phyloP scores from a whole-genome alignment of 2,888 invertebrate genomes.

The Fragum fragum region DNA sequence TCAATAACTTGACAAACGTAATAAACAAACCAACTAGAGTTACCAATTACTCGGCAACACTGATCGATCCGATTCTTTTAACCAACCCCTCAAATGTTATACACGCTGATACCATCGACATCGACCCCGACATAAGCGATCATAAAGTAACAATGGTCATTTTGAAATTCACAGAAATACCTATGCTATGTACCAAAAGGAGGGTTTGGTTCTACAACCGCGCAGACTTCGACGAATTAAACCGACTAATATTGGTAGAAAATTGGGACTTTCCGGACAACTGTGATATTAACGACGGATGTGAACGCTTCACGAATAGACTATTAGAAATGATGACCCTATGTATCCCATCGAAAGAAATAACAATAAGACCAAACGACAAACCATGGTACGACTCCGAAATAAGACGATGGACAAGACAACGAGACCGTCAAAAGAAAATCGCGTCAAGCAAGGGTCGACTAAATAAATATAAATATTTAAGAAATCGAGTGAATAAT shows the following conservation, averaged over 20 bases:
- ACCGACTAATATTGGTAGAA: background rate
- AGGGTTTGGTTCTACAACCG: conserved; percentile 21
- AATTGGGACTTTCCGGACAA: conserved; percentile 17
- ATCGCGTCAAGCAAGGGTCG: conserved; percentile 14
- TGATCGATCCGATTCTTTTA: conserved; percentile 24
- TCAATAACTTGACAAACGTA: conserved; percentile 6
- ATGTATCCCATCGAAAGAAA: conserved; percentile 31
- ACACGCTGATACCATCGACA: background rate
- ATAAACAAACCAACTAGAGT: background rate
- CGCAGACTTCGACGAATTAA: conserved; percentile 17
- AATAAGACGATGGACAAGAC: conserved; percentile 15
- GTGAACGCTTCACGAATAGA: background rate
- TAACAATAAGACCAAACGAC: conserved; percentile 26
- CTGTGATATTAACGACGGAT: conserved; percentile 1
- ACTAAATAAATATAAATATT: conserved; percentile 23
- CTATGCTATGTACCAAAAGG: background rate
- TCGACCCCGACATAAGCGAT: conserved; percentile 19
- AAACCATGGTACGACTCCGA: conserved; percentile 38
- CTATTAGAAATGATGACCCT: background rate
- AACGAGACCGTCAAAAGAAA: conserved; percentile 28
- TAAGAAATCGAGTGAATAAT: conserved; percentile 31
- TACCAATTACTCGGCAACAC: background rate
- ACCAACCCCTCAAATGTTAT: background rate
- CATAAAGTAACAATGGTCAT: conserved; percentile 16
- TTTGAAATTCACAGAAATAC: background rate